A percentile compares a stretch with the other conserved stretches of the same genome.
Evolutionary conservation across 2,888 invertebrate species (phyloP).

Genomic region (Eupithecia vulgata): DNA sequence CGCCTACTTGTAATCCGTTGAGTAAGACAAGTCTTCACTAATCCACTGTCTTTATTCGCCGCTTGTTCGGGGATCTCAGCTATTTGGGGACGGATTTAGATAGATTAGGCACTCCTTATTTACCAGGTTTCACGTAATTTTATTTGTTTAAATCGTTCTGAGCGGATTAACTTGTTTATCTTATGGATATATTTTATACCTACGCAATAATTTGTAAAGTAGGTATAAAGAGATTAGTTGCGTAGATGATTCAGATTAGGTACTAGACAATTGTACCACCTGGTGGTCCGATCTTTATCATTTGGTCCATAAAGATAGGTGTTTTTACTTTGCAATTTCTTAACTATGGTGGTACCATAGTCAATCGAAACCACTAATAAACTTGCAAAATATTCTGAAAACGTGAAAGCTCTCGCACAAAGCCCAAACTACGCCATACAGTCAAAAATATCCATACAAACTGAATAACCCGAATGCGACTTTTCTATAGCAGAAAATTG

Average conservation of each 20-base stretch:
- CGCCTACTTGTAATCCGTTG: conserved; percentile 61
- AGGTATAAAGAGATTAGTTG: background rate
- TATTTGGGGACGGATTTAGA: conserved; percentile 68
- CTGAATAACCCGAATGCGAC: background rate
- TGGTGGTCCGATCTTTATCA: background rate
- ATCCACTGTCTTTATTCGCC: conserved; percentile 64
- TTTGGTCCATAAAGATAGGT: background rate
- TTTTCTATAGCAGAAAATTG: conserved; percentile 20
- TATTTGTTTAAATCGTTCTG: conserved; percentile 26
- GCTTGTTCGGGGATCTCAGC: conserved; percentile 54
- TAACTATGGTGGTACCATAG: no score
- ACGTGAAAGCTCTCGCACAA: background rate
- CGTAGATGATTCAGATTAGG: background rate
- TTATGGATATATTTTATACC: background rate
- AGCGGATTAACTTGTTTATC: conserved; percentile 28
- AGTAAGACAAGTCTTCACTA: conserved; percentile 70
- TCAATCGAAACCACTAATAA: background rate
- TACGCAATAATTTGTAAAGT: background rate
- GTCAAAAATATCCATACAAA: background rate
- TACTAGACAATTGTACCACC: background rate
- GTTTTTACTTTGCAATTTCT: background rate
- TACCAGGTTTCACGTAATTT: conserved; percentile 45
- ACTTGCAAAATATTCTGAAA: background rate
- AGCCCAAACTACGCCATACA: conserved; percentile 6
- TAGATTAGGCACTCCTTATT: conserved; percentile 62